Base-by-base conservation (phyloP, 2,888 invertebrate genomes). In the Athalia rosae region DNA sequence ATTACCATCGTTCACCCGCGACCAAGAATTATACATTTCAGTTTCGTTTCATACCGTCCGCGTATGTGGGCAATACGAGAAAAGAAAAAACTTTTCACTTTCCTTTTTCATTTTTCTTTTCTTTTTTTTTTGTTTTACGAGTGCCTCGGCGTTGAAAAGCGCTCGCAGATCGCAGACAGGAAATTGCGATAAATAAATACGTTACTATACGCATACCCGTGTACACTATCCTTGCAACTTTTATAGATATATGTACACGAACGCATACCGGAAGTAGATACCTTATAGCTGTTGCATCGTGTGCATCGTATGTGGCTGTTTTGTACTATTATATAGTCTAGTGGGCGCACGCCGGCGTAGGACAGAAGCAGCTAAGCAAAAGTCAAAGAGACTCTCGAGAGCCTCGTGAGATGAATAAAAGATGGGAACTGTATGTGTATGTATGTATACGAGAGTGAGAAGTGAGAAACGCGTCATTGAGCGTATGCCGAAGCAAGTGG, bases 381-480 rank as follows among this genome's bases (percentile, higher is more conserved):
- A 71, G 8, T 45, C 56, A 71, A 71, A 71, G 71, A 71, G 58
- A 8, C 6, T 13, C 6, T 7, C 9, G 11, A 43, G 71, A 7
- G 43, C 71, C 73, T 80, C 82, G 82, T 82, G 81, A 81, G 82
- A 86, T 87, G 87, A 86, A 87, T 86, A 86, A 86, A 85, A 85
- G 85, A 87, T 85, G 83, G 82, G 80, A 81, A 28, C 28, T 48
- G 78, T 77, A 79, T 74, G 67, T 78, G 82, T n/a, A 53, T 48
- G 78, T 77, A 79, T 74, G 67, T 78, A 82, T n/a, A 53, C 9
- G 9, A 4, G 11, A 53, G 53, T 53, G 53, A 8, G 64, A 64
- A 56, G 71, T 58, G 71, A 58, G 71, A 71, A 71, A n/a, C 43
- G 71, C 71, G 56, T 71, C 71, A 71, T 71, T 15, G 53, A 9